These are phyloP conservation scores for Girardinus metallicus DNA, from an alignment of 2,797 vertebrate species.

Conservation along the genomic window DNA sequence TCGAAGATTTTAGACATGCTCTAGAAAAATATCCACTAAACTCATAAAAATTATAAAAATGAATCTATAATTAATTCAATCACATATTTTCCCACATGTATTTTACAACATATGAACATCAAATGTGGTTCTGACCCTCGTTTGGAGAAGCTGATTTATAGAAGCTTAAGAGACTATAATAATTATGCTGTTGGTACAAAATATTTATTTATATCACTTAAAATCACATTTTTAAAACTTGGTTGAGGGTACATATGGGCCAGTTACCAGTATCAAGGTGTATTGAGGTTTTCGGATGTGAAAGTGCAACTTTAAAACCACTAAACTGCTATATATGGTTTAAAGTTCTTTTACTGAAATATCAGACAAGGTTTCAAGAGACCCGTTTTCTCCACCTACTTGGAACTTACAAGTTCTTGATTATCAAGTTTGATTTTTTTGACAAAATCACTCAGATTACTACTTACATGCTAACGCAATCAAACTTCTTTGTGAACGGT, in stretches of 20 bases:
- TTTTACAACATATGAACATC: not conserved
- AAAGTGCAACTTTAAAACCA: not conserved
- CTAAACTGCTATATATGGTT: not conserved
- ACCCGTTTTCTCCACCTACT: not conserved
- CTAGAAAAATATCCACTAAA: not conserved
- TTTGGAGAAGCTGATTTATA: not conserved
- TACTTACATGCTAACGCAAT: no score
- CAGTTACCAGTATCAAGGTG: not conserved
- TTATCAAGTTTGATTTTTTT: no score
- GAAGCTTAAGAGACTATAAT: not conserved
- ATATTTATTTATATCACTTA: not conserved
- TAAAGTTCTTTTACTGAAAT: not conserved
- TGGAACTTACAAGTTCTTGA: no score
- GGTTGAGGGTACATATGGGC: not conserved
- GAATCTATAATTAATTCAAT: not conserved
- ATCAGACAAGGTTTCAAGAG: not conserved
- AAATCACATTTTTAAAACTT: not conserved
- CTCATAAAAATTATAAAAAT: not conserved
- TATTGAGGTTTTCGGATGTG: not conserved
- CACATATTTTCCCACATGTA: no score
- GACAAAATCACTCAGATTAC: no score
- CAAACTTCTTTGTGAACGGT: no score
- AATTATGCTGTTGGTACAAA: not conserved
- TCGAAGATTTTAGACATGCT: not conserved
- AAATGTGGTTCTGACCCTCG: not conserved